Base-by-base conservation (phyloP, 2,888 invertebrate genomes). In the Pomacea canaliculata region DNA sequence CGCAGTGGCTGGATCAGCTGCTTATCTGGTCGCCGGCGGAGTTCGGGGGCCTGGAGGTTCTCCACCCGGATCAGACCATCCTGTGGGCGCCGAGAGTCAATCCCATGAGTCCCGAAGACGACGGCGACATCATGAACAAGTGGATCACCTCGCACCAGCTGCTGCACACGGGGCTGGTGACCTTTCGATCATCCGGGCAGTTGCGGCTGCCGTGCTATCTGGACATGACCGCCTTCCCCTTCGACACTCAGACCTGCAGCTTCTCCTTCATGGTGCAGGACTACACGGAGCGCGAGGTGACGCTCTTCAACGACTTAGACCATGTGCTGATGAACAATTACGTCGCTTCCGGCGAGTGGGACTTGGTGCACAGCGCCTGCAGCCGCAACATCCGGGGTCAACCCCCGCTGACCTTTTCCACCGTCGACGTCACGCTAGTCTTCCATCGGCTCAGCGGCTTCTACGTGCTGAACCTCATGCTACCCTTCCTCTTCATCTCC, bases 271-370 rank as follows among this genome's bases (percentile, higher is more conserved):
- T 23, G 23, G 10, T 63, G 63, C 63, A 63, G 27, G 63, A 63
- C 63, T 63, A 23, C 63, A 23, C 63, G n/a, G 63, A 63, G 63
- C n/a, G 27, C 23, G 63, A 63, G 63, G 63, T 63, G 63, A 19
- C n/a, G 63, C 63, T 63, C 12, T 56, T 56, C 4, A 56, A 56
- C 51, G 51, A 10, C 51, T 56, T 8, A 2, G 16, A 16, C 51
- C 10, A 8, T 8, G 51, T 56, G 12, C 51, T 56, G 51, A 56
- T 56, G 51, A 8, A 56, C 12, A 56, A 16, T 16, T 56, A 56
- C 51, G 8, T 56, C 8, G 2, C 51, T 56, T 56, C 51, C 51
- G 51, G 51, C 16, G 51, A 56, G 16, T 56, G 51, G 51, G 51
- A 56, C 12, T 4, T 56, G 51, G 51, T 56, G 51, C 51, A 7